A percentile compares a stretch with the other conserved stretches of the same genome.
Evolutionary conservation across 64 coral and sea anemone species (phyloP).

Genomic region (Porites lutea): DNA sequence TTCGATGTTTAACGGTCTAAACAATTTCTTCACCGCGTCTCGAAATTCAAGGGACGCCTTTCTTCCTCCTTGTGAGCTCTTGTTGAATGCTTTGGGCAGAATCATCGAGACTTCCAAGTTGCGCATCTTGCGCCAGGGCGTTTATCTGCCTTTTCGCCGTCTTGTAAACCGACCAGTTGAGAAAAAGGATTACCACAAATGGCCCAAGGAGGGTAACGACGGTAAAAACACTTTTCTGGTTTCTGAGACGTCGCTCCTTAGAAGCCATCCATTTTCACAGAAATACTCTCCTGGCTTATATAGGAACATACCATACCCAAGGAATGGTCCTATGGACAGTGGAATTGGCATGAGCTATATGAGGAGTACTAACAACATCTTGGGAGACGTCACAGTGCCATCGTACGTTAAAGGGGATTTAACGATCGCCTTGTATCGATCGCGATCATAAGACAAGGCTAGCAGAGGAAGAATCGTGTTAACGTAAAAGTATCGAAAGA

Average conservation of each 20-base stretch:
- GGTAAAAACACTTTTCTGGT: neutral
- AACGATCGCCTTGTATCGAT: neutral
- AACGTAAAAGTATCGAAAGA: neutral
- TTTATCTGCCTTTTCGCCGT: neutral
- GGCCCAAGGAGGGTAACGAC: no score
- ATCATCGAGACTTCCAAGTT: no score
- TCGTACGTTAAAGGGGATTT: slow-evolving; percentile 1
- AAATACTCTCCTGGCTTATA: neutral
- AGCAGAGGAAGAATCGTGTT: neutral
- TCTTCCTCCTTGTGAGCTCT: neutral
- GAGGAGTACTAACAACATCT: no score
- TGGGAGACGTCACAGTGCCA: neutral
- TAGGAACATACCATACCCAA: neutral
- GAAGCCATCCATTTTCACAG: neutral
- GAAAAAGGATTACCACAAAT: neutral
- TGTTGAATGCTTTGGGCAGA: neutral
- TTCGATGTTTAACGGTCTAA: no score
- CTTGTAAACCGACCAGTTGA: neutral
- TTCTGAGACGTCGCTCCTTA: neutral
- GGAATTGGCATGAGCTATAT: no score
- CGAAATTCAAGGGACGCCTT: neutral
- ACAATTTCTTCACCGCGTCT: neutral
- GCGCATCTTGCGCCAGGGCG: neutral
- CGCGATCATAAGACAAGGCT: neutral
- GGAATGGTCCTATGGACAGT: neutral